Percentiles rank a stretch among this genome's conserved stretches.
Conservation (phyloP, 2,888 invertebrate genomes). For the Ophion ellenae region DNA sequence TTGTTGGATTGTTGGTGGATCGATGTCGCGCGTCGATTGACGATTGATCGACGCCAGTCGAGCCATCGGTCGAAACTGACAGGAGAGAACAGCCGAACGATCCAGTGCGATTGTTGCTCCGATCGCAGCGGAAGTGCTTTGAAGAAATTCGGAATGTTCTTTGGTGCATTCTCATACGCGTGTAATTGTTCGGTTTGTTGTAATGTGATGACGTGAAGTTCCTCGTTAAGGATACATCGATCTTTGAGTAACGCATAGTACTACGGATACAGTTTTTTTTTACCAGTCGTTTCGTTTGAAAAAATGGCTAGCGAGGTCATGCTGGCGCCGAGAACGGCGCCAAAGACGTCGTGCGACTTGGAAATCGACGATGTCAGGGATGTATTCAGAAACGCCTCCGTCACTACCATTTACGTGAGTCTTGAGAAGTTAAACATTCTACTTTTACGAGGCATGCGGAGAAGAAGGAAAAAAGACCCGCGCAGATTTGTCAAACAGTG, state of each 20-base stretch:
- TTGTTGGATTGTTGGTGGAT: not conserved
- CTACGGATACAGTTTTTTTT: constrained; percentile 13
- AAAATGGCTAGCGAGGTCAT: constrained; percentile 79
- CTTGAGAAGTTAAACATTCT: not conserved
- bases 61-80: not conserved
- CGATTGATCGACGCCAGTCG: not conserved
- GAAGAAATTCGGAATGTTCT: constrained; percentile 13
- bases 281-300: constrained; percentile 10
- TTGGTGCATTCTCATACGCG: not conserved
- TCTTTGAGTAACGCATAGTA: constrained; percentile 32
- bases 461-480: not conserved
- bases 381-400: constrained; percentile 81
- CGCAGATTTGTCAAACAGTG: constrained; percentile 4
- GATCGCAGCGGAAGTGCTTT: not conserved
- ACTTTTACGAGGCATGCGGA: not conserved
- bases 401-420: constrained; percentile 83
- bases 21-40: not conserved
- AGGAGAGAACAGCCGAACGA: not conserved
- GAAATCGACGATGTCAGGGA: constrained; percentile 82
- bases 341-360: constrained; percentile 76
- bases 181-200: constrained; percentile 26
- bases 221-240: not conserved
- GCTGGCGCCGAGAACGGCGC: constrained; percentile 78
- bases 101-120: not conserved
- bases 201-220: constrained; percentile 42